phyloP scores from a whole-genome alignment of 1,140 invertebrate genomes.

The Macrobrachium nipponense region DNA sequence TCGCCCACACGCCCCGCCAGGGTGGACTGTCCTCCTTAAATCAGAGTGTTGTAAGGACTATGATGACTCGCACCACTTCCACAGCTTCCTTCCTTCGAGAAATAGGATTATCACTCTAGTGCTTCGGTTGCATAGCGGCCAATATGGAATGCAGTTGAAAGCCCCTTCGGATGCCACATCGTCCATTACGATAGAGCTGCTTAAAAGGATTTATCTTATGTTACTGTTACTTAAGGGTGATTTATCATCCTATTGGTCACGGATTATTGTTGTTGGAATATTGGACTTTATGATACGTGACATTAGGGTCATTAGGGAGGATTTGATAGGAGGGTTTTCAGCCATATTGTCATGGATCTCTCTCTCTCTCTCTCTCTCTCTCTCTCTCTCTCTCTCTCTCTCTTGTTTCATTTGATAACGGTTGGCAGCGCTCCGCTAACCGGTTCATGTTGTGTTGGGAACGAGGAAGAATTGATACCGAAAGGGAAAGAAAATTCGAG shows the following conservation, averaged over 20 bases:
- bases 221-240: background rate
- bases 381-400: too few species aligned
- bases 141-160: too few species aligned
- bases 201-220: background rate
- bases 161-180: too few species aligned
- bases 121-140: too few species aligned
- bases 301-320: constrained; percentile 1
- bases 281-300: constrained; percentile 13
- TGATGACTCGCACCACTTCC: background rate
- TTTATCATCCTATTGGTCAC: constrained; percentile 18
- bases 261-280: background rate
- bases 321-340: background rate
- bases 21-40: too few species aligned
- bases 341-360: constrained; percentile 7
- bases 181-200: too few species aligned
- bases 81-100: background rate
- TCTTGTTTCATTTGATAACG: too few species aligned
- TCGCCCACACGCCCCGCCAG: too few species aligned
- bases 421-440: too few species aligned
- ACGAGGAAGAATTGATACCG: too few species aligned
- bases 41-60: background rate
- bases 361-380: background rate
- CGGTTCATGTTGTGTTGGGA: too few species aligned
- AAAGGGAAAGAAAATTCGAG: too few species aligned
- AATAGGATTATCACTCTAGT: background rate